A percentile compares a stretch with the other conserved stretches of the same genome.
Evolutionary conservation across 2,113 vertebrate genomes (phyloP).

Genomic region (Anseranas semipalmata): DNA sequence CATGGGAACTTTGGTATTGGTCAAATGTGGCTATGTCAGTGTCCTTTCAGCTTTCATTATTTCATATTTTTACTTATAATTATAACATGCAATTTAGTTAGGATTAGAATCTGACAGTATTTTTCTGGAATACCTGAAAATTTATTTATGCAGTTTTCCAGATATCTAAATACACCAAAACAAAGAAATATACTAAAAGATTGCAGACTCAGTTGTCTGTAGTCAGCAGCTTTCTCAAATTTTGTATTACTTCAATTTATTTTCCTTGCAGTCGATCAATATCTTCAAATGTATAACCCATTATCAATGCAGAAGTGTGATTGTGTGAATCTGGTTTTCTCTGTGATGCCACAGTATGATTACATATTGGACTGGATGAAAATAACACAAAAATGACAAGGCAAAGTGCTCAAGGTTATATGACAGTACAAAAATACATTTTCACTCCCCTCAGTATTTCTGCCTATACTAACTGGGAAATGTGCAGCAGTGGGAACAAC

Average conservation of each 20-base stretch:
- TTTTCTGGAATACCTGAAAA: neutral
- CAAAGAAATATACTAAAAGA: conserved; percentile 10
- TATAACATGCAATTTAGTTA: neutral
- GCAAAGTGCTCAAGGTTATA: conserved; percentile 43
- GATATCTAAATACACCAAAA: conserved; percentile 24
- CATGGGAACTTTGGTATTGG: neutral
- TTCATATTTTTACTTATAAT: neutral
- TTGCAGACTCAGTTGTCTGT: neutral
- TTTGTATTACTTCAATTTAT: conserved; percentile 48
- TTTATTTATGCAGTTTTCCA: neutral
- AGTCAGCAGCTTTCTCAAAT: conserved; percentile 61
- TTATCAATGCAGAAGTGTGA: conserved; percentile 46
- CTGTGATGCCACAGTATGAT: conserved; percentile 40
- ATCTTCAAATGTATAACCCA: conserved; percentile 34
- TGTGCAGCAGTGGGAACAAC: neutral
- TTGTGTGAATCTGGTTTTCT: neutral
- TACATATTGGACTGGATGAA: conserved; percentile 31
- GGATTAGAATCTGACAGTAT: accelerated
- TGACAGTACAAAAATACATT: neutral
- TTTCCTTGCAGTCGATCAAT: conserved; percentile 46
- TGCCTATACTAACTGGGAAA: neutral
- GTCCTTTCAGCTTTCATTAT: neutral
- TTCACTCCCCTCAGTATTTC: neutral
- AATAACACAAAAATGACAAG: conserved; percentile 34
- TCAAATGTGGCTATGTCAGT: accelerated